These are phyloP conservation scores for Arizona elegans DNA, from an alignment of 2,113 vertebrate genomes.

Conservation along the genomic window DNA sequence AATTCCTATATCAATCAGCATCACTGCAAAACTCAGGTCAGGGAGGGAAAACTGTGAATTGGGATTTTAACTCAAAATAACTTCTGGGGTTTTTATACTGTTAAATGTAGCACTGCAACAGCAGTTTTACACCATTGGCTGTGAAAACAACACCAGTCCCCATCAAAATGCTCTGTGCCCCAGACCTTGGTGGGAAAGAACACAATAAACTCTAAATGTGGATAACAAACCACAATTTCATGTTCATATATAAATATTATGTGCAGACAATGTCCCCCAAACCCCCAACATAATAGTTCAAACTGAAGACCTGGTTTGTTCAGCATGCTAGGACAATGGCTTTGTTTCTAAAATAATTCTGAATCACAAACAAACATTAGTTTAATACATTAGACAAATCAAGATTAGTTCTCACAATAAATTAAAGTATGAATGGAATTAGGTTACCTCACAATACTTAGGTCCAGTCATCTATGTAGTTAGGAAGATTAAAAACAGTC, in stretches of 20 bases:
- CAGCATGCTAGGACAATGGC: not conserved
- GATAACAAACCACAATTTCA: not conserved
- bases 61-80: not conserved
- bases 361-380: not conserved
- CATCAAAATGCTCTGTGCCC: not conserved
- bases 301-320: not conserved
- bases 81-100: rapidly evolving
- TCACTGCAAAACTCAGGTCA: slow-evolving; percentile 61
- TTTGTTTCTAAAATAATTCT: not conserved
- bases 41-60: not conserved
- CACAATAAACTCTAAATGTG: not conserved
- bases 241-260: not conserved
- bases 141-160: not conserved
- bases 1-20: slow-evolving; percentile 71
- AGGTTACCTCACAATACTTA: not conserved
- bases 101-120: not conserved
- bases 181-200: not conserved
- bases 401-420: not conserved
- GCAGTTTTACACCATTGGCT: not conserved
- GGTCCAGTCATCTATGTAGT: not conserved
- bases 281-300: not conserved
- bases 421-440: not conserved
- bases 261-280: not conserved
- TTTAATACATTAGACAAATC: not conserved
- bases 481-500: not conserved